Conservation (phyloP, 92 coral and sea anemone genomes). For the Phenganax stokvisi region DNA sequence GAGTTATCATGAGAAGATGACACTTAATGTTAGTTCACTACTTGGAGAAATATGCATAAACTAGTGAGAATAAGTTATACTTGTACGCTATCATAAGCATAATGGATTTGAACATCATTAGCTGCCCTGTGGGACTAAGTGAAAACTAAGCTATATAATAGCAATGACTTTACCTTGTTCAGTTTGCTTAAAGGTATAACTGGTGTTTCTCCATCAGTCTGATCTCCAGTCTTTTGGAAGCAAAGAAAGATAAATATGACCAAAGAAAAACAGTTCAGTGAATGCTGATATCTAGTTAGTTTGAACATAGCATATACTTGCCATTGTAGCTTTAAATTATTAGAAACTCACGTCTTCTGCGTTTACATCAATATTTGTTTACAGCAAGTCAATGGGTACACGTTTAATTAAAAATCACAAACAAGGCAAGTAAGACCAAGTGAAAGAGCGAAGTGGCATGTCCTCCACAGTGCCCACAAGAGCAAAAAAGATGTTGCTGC, state of each 20-base stretch:
- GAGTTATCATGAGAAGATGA: not conserved
- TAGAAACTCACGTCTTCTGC: no score
- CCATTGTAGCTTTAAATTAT: no score
- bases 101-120: no score
- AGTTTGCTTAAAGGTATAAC: slow-evolving; percentile 32
- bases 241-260: slow-evolving; percentile 23
- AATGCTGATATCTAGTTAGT: not conserved
- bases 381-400: not conserved
- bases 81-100: not conserved
- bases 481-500: no score
- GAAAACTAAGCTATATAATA: no score
- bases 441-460: not conserved
- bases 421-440: not conserved
- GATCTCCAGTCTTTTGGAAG: slow-evolving; percentile 36
- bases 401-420: not conserved
- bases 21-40: not conserved
- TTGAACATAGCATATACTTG: no score
- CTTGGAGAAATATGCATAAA: not conserved
- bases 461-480: no score
- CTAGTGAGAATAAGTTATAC: slow-evolving; percentile 17
- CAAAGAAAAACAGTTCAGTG: slow-evolving; percentile 12
- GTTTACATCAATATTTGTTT: not conserved
- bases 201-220: slow-evolving; percentile 1
- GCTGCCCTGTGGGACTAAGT: no score
- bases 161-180: slow-evolving; percentile 14